A percentile compares a stretch with the other conserved stretches of the same genome.
These are phyloP conservation scores for Saccostrea glomerata DNA, from an alignment of 1,140 invertebrate species.

Conservation along the genomic window DNA sequence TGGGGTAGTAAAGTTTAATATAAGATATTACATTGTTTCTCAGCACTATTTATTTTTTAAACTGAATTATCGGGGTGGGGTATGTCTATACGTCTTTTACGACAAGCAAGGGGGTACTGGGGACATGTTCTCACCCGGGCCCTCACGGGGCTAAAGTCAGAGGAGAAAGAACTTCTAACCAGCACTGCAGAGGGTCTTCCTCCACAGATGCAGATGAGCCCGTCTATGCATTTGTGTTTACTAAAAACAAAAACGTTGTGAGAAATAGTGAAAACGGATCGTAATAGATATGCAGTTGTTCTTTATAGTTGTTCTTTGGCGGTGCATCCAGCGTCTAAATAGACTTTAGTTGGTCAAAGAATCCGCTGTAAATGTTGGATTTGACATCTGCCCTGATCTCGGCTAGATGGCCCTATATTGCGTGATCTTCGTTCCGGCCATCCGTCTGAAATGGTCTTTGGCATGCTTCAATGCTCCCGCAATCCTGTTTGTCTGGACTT, in stretches of 20 bases:
- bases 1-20: too few species aligned
- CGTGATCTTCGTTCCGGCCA: slow-evolving; percentile 1
- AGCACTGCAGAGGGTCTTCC: not conserved
- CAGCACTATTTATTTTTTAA: too few species aligned
- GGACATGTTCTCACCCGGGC: too few species aligned
- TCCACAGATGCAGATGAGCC: not conserved
- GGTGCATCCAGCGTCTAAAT: not conserved
- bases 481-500: too few species aligned
- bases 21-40: too few species aligned
- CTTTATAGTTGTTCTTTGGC: not conserved
- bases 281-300: not conserved
- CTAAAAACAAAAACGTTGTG: not conserved
- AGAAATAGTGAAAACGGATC: not conserved
- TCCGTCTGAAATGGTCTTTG: slow-evolving; percentile 6
- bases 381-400: not conserved
- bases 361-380: not conserved
- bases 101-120: too few species aligned
- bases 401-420: not conserved
- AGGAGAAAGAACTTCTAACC: not conserved
- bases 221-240: not conserved
- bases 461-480: slow-evolving; percentile 26
- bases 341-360: not conserved
- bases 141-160: too few species aligned
- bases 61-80: too few species aligned
- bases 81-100: too few species aligned